Conservation (phyloP, 2,797 vertebrate genomes). For the Semotilus atromaculatus region DNA sequence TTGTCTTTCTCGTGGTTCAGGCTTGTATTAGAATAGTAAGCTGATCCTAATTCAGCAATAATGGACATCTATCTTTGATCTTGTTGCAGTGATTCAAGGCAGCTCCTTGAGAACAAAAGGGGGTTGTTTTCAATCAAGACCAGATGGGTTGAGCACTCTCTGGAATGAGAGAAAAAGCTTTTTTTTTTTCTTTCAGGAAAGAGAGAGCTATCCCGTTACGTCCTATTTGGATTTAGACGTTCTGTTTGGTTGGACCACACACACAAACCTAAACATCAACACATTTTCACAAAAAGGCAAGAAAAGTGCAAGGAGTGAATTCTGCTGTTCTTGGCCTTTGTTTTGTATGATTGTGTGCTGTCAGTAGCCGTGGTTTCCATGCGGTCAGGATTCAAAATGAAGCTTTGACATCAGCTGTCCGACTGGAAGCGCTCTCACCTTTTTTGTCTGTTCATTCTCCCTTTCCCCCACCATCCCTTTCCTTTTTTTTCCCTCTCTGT, state of each 20-base stretch:
- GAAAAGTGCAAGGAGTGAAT: slow-evolving; percentile 3
- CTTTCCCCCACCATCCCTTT: not conserved
- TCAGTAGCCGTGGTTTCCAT: slow-evolving; percentile 35
- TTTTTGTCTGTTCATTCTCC: slow-evolving; percentile 43
- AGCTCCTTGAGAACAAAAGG: slow-evolving; percentile 42
- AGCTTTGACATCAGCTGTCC: slow-evolving; percentile 51
- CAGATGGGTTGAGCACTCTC: slow-evolving; percentile 38
- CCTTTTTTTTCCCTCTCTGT: slow-evolving; percentile 26
- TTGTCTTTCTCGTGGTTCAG: not conserved
- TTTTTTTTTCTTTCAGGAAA: slow-evolving; percentile 21
- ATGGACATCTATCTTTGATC: slow-evolving; percentile 42
- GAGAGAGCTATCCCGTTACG: slow-evolving; percentile 47
- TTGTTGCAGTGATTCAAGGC: slow-evolving; percentile 29
- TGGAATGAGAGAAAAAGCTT: slow-evolving; percentile 28
- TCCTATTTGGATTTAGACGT: slow-evolving; percentile 35
- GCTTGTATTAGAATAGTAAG: slow-evolving; percentile 23
- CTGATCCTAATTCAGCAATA: slow-evolving; percentile 21
- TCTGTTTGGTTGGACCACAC: slow-evolving; percentile 51
- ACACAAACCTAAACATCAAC: slow-evolving; percentile 39
- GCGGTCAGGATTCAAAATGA: slow-evolving; percentile 46
- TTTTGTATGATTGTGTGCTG: not conserved
- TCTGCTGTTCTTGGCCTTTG: slow-evolving; percentile 12
- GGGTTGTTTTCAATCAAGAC: slow-evolving; percentile 50
- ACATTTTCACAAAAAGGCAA: slow-evolving; percentile 25
- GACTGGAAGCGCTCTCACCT: slow-evolving; percentile 50